These are phyloP conservation scores for Calliscelio sp. DNA, from an alignment of 2,888 invertebrate genomes.

Conservation along the genomic window DNA sequence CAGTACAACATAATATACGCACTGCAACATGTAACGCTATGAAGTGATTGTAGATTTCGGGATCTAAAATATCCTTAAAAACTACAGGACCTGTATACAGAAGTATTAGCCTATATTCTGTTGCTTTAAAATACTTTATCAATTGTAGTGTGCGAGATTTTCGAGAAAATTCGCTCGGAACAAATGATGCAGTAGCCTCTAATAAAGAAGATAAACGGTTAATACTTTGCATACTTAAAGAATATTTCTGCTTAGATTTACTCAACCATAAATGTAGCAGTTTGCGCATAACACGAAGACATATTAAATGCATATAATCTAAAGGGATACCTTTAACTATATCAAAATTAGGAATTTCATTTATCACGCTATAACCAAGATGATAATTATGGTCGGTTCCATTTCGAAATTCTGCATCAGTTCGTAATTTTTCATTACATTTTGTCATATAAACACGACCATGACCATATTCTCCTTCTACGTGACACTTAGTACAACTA, in stretches of 20 bases:
- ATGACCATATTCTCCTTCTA: slow-evolving; percentile 1
- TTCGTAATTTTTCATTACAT: slow-evolving; percentile 2
- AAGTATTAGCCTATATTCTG: slow-evolving; percentile 32
- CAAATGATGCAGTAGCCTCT: background rate
- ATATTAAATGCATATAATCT: slow-evolving; percentile 32
- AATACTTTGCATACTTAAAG: slow-evolving; percentile 17
- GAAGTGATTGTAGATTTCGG: slow-evolving; percentile 26
- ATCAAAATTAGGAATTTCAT: slow-evolving; percentile 18
- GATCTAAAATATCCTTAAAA: slow-evolving; percentile 23
- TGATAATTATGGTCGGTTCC: background rate
- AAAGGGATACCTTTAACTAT: background rate
- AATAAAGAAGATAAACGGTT: background rate
- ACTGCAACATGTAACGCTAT: slow-evolving; percentile 37
- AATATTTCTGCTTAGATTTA: slow-evolving; percentile 3
- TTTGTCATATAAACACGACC: slow-evolving; percentile 13
- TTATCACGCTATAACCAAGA: slow-evolving; percentile 1
- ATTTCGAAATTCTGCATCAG: slow-evolving; percentile 1
- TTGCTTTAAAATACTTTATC: slow-evolving; percentile 47
- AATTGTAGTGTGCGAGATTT: slow-evolving; percentile 38
- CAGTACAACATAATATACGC: slow-evolving; percentile 25
- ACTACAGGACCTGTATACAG: slow-evolving; percentile 44
- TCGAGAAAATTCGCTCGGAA: slow-evolving; percentile 53
- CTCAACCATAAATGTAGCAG: slow-evolving; percentile 23
- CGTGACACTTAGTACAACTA: slow-evolving; percentile 44
- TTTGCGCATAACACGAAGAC: slow-evolving; percentile 31